A percentile compares a stretch with the other conserved stretches of the same genome.
phyloP scores from a whole-genome alignment of 2,797 vertebrate genomes.

The Acanthurus leucopareius region DNA sequence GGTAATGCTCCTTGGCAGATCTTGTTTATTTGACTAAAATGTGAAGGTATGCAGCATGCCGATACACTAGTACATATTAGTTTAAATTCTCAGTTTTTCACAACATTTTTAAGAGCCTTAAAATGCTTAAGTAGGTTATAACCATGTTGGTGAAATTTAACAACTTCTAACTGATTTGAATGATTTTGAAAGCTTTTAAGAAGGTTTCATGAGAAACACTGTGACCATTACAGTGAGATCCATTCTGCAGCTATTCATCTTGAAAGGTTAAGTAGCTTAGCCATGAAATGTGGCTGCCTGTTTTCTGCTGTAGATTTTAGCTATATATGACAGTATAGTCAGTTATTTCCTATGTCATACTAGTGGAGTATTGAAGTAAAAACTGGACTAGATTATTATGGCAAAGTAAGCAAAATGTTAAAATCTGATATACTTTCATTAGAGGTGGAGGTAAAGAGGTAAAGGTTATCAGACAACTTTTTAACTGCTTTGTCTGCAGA shows the following conservation, averaged over 20 bases:
- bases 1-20: not conserved
- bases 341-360: not conserved
- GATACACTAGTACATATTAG: not conserved
- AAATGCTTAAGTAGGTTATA: not conserved
- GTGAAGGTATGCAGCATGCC: not conserved
- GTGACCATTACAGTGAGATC: not conserved
- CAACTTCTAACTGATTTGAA: not conserved
- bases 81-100: not conserved
- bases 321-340: not conserved
- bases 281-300: constrained; percentile 1
- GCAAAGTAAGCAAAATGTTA: not conserved
- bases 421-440: not conserved
- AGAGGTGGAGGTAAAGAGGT: too few species aligned
- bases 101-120: not conserved
- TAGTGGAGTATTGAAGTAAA: not conserved
- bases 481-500: not conserved
- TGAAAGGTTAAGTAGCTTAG: constrained; percentile 14
- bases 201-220: not conserved
- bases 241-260: not conserved
- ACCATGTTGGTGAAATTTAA: not conserved
- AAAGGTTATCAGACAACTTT: not conserved
- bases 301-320: not conserved
- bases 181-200: not conserved
- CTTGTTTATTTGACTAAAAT: not conserved
- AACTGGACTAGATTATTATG: not conserved